Evolutionary conservation across 2,797 vertebrate species (phyloP).

Genomic region (Selene dorsalis): DNA sequence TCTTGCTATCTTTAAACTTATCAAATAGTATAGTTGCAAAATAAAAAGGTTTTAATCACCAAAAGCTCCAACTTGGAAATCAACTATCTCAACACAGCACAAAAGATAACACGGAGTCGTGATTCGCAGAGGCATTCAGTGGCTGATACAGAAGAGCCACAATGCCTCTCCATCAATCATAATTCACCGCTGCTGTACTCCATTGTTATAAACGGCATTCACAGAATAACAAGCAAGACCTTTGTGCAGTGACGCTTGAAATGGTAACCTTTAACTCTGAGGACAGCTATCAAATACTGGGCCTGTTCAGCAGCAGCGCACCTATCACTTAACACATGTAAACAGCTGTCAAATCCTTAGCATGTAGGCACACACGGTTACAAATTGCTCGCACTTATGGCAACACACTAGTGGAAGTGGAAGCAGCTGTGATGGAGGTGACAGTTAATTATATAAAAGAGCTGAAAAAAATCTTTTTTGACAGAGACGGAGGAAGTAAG

Average conservation of each 20-base stretch:
- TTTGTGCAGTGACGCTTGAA: constrained; percentile 78
- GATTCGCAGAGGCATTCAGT: constrained; percentile 55
- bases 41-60: constrained; percentile 63
- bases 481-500: constrained; percentile 24
- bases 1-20: constrained; percentile 28
- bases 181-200: constrained; percentile 65
- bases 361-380: constrained; percentile 44
- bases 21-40: constrained; percentile 30
- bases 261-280: constrained; percentile 81
- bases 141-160: constrained; percentile 53
- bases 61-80: constrained; percentile 50
- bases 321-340: constrained; percentile 78
- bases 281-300: constrained; percentile 69
- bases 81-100: constrained; percentile 47
- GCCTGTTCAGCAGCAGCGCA: constrained; percentile 61
- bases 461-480: constrained; percentile 7
- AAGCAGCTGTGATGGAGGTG: constrained; percentile 45
- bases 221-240: constrained; percentile 75
- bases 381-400: constrained; percentile 62
- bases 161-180: constrained; percentile 73
- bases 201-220: constrained; percentile 71
- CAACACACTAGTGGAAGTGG: constrained; percentile 38
- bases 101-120: constrained; percentile 59
- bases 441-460: constrained; percentile 42
- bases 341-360: constrained; percentile 79